Evolutionary conservation across 2,888 invertebrate species (phyloP).

Genomic region (Agrotis puta): DNA sequence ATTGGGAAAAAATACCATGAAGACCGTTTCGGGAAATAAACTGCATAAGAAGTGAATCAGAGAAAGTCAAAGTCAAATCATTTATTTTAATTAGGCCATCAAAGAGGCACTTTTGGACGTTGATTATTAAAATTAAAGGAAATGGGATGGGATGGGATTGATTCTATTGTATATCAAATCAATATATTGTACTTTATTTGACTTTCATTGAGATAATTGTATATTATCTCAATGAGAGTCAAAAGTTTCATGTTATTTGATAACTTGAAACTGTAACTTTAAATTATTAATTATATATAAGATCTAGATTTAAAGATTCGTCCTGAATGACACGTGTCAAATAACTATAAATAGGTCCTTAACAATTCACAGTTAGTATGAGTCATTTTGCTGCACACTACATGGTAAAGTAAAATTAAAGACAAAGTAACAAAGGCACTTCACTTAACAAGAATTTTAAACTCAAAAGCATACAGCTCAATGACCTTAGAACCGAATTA

Average conservation of each 20-base stretch:
- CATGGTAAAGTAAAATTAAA: not conserved
- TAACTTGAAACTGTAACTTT: not conserved
- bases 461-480: slow-evolving; percentile 12
- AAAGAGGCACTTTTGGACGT: too few relatives aligned
- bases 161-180: too few relatives aligned
- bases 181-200: too few relatives aligned
- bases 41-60: not conserved
- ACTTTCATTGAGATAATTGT: too few relatives aligned
- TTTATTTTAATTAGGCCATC: too few relatives aligned
- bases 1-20: not conserved
- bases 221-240: too few relatives aligned
- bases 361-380: not conserved
- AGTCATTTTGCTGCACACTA: too few relatives aligned
- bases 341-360: too few relatives aligned
- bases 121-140: too few relatives aligned
- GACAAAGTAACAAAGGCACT: not conserved
- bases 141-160: too few relatives aligned
- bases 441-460: slow-evolving; percentile 15
- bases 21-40: not conserved
- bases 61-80: too few relatives aligned
- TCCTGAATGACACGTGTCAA: too few relatives aligned
- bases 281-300: not conserved
- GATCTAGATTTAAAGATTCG: not conserved
- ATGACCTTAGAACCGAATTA: slow-evolving; percentile 17
- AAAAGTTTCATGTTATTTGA: not conserved